Evolutionary conservation across 2,113 vertebrate genomes (phyloP), one percentile per base, ranked within the genome.

Genomic region (Aspidoscelis tigris): DNA sequence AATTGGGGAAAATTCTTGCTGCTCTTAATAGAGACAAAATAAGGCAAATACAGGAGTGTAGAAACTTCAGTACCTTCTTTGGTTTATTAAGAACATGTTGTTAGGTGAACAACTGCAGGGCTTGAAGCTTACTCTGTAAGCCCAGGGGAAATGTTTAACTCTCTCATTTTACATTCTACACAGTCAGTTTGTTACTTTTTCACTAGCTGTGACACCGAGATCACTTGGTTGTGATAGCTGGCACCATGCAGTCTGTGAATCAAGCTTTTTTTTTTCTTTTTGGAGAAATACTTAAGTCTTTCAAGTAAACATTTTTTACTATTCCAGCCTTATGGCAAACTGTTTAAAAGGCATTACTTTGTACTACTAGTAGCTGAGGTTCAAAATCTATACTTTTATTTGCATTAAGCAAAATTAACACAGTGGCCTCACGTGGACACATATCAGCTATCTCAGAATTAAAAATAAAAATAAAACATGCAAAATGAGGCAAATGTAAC

Each of bases 161-260:
- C 76, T 78, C 73, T 84, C 24, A 61, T 71, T 77, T 78, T 78
- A 78, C 55, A 83, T 18, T 64, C 10, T 82, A n/a, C 7, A 82
- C 16, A 14, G 39, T 33, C 55, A 65, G 39, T 74, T 69, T 44
- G 74, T 70, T n/a, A 65, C 83, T 72, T 64, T 78, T 70, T 78
- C 53, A 22, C 53, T 78, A 44, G 53, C 53, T 47, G 9, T 65
- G 53, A 64, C 68, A 47, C 47, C 65, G 74, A 43, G 53, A 21
- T 47, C 55, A n/a, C 69, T 78, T 78, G 53, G 14, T 24, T 72
- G 47, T 71, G 75, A 84, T 71, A 84, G 53, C 55, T 79, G 55
- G 76, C 76, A 84, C 68, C 55, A 65, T 41, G 55, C 24, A 78
- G 53, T 84, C 41, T 73, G 55, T 71, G 71, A 24, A 71, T 73